These are phyloP conservation scores for Bostrychus sinensis DNA, from an alignment of 2,113 vertebrate genomes.

Conservation along the genomic window DNA sequence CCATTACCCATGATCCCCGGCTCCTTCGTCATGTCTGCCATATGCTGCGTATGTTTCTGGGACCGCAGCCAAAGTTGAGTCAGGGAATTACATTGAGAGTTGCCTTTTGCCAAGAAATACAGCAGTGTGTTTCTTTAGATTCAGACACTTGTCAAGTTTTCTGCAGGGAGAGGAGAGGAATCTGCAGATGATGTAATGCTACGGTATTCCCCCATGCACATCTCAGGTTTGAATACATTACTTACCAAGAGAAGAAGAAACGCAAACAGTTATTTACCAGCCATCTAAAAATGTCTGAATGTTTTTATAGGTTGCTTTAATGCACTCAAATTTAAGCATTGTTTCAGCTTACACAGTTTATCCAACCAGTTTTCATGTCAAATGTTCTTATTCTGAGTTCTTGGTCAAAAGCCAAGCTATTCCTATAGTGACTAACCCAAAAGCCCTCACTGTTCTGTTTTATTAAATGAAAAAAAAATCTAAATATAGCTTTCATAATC, in stretches of 20 bases:
- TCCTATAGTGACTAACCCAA: neutral
- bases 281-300: neutral
- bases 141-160: slow-evolving; percentile 43
- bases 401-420: neutral
- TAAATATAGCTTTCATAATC: neutral
- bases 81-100: slow-evolving; percentile 52
- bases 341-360: neutral
- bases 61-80: slow-evolving; percentile 54
- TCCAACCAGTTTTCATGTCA: no score
- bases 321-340: neutral
- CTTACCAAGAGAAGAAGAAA: neutral
- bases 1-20: slow-evolving; percentile 8
- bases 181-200: slow-evolving; percentile 49
- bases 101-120: slow-evolving; percentile 54
- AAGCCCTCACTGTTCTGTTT: neutral
- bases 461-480: neutral
- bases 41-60: slow-evolving; percentile 54
- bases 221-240: slow-evolving; percentile 10
- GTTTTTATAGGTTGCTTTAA: neutral
- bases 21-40: slow-evolving; percentile 41
- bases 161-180: slow-evolving; percentile 41
- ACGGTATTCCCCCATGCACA: slow-evolving; percentile 32
- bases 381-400: neutral
- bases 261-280: neutral
- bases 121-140: slow-evolving; percentile 33